A percentile compares a stretch with the other conserved stretches of the same genome.
phyloP scores from a whole-genome alignment of 2,797 vertebrate genomes.

The Gobio occitaniae region DNA sequence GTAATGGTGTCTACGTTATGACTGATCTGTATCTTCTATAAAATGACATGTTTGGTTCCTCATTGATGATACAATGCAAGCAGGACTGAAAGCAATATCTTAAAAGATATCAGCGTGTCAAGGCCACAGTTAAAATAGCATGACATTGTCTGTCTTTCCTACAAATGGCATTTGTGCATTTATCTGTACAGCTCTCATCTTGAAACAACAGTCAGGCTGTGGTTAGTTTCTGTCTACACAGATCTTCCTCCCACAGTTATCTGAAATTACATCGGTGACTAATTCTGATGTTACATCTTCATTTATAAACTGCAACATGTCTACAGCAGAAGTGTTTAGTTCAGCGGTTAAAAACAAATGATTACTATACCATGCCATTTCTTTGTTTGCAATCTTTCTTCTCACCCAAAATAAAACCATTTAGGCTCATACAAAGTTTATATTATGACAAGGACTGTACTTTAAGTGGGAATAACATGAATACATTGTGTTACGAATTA shows the following conservation, averaged over 20 bases:
- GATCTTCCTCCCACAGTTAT: conserved; percentile 35
- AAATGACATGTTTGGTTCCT: background rate
- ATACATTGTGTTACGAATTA: background rate
- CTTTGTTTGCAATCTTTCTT: background rate
- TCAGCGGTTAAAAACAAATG: background rate
- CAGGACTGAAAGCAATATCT: conserved; percentile 1
- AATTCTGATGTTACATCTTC: conserved; percentile 12
- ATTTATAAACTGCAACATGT: conserved; percentile 1
- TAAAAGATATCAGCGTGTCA: conserved; percentile 34
- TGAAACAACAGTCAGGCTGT: conserved; percentile 27
- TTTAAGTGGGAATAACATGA: background rate
- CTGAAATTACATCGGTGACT: conserved; percentile 35
- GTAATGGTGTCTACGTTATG: background rate
- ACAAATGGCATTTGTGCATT: conserved; percentile 36
- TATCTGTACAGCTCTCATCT: conserved; percentile 38
- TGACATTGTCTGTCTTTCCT: conserved; percentile 34
- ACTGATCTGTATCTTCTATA: background rate
- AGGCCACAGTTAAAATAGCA: background rate
- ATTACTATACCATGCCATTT: background rate
- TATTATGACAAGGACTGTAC: too few relatives aligned
- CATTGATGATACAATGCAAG: background rate
- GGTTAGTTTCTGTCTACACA: conserved; percentile 28
- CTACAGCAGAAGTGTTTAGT: background rate
- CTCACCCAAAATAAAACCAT: background rate
- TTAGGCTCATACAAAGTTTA: background rate